phyloP scores from a whole-genome alignment of 2,113 vertebrate genomes.

The Nanorana parkeri region DNA sequence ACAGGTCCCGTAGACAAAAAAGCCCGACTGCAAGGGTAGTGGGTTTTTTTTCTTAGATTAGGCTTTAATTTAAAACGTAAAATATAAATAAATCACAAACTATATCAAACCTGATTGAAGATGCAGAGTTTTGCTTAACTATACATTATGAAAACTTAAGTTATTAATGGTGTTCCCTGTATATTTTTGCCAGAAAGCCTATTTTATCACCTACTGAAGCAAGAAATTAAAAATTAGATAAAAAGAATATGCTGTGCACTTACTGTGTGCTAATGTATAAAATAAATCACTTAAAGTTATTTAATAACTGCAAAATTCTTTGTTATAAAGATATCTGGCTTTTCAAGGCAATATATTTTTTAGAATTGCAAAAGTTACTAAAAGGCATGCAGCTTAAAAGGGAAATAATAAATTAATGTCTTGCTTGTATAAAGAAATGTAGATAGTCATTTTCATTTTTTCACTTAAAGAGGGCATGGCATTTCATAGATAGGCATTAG shows the following conservation, averaged over 20 bases:
- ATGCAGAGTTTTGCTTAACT: neutral
- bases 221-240: slow-evolving; percentile 32
- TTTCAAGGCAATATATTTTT: neutral
- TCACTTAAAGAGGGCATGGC: too few relatives aligned
- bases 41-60: too few relatives aligned
- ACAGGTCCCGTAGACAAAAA: too few relatives aligned
- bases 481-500: too few relatives aligned
- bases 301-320: too few relatives aligned
- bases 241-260: neutral
- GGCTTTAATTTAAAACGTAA: too few relatives aligned
- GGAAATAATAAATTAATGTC: neutral
- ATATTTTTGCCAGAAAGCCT: slow-evolving; percentile 7
- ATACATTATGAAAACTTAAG: slow-evolving; percentile 1
- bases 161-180: neutral
- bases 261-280: neutral
- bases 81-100: neutral
- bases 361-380: neutral
- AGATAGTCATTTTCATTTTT: too few relatives aligned
- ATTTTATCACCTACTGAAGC: slow-evolving; percentile 41
- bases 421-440: neutral
- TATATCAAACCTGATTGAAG: slow-evolving; percentile 13
- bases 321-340: neutral
- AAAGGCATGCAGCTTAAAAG: neutral
- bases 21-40: too few relatives aligned
- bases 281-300: neutral